Base-by-base conservation (phyloP, 2,797 vertebrate genomes). In the Clarias pachynema region DNA sequence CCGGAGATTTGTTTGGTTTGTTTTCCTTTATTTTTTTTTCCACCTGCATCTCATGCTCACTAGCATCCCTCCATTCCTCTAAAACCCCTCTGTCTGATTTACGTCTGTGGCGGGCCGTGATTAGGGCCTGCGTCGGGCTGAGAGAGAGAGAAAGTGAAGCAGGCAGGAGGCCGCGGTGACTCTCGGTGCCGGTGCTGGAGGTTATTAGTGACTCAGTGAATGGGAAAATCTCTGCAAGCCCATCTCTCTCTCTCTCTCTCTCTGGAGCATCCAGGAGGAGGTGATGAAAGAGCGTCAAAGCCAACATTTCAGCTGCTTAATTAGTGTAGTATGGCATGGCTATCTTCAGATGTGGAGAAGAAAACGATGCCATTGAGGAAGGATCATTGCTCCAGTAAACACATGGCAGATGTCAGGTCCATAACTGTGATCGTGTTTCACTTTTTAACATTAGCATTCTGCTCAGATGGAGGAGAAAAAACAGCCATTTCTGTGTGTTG, bases 351-450 rank as follows among this genome's bases (percentile, higher is more conserved):
- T 40, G 60, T 69, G 83, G 60, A 59, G 26, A 73, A 68, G 29
- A 78, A 56, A 63, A 79, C 53, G 65, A 79, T 59, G 62, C 49
- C 72, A 84, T 65, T 82, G 80, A 63, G 87, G 90, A 90, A 90
- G 89, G 87, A 90, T 85, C 88, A 56, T 85, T 84, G 86, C 89
- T 90, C 88, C 89, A 29, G 75, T 90, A 81, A 88, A 90, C 88
- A 89, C 88, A 85, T 83, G 86, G 59, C 81, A 83, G 81, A 83
- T 83, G 69, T 83, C 68, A 73, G 34, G 69, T 34, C 70, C 57
- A 29, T 57, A 83, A 49, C 59, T 40, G 34, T 26, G 56, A 56
- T 69, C 53, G 12, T 14, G 7, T 29, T 34, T 8, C 6, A 15
- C 62, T 66, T 68, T 56, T 49, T 49, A 53, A 62, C 70, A 65